Percentiles rank a stretch among this genome's conserved stretches.
Conservation (phyloP, 1,140 invertebrate genomes). For the Hermatobates lingyangjiaoensis region DNA sequence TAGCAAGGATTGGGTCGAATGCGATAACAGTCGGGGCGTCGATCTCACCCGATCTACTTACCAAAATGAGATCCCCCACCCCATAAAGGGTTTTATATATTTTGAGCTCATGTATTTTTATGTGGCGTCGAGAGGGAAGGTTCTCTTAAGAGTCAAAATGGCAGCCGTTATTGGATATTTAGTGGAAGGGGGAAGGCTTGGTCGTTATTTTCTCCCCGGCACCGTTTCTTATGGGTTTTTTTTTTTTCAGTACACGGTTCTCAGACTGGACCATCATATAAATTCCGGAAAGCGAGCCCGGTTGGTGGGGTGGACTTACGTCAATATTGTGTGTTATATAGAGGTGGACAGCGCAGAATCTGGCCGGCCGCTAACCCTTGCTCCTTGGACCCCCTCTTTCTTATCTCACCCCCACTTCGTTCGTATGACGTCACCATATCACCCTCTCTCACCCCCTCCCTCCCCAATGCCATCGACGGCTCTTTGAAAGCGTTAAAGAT, state of each 20-base stretch:
- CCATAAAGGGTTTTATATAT: neutral
- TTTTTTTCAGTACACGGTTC: neutral
- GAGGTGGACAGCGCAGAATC: neutral
- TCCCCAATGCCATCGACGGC: neutral
- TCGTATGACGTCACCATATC: neutral
- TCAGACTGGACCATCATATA: neutral
- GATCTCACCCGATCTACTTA: neutral
- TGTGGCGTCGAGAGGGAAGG: neutral
- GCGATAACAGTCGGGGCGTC: no score
- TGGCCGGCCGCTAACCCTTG: neutral
- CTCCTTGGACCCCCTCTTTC: neutral
- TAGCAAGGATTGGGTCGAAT: no score
- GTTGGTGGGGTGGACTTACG: neutral
- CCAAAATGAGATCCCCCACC: neutral
- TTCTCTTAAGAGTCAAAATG: conserved; percentile 1
- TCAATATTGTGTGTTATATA: neutral
- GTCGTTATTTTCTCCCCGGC: neutral
- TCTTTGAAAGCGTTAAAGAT: conserved; percentile 2
- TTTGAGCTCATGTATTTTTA: conserved; percentile 2
- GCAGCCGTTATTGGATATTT: conserved; percentile 2
- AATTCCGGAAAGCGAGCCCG: neutral
- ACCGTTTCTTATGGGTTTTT: neutral
- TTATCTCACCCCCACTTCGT: neutral
- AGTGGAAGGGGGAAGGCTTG: neutral
- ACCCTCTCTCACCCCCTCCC: neutral